phyloP scores from a whole-genome alignment of 2,113 vertebrate genomes.

The Reinhardtius hippoglossoides region DNA sequence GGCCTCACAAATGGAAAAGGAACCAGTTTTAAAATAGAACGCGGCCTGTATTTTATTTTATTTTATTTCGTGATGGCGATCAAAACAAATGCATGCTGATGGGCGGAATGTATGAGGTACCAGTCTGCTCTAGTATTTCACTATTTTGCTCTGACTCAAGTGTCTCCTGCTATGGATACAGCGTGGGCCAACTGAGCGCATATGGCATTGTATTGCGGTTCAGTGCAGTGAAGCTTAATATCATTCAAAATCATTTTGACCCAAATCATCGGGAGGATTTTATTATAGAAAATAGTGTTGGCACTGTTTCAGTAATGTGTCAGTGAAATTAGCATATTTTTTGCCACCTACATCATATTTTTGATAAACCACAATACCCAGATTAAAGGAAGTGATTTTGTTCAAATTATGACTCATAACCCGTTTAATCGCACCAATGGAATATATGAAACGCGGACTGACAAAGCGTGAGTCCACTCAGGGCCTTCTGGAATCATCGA shows the following conservation, averaged over 20 bases:
- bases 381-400: neutral
- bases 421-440: too few relatives aligned
- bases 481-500: neutral
- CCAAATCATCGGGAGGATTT: neutral
- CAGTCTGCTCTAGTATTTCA: conserved; percentile 54
- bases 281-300: neutral
- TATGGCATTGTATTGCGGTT: conserved; percentile 33
- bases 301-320: neutral
- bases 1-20: conserved; percentile 69
- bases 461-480: too few relatives aligned
- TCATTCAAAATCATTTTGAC: neutral
- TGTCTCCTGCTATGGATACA: conserved; percentile 59
- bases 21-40: conserved; percentile 59
- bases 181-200: conserved; percentile 40
- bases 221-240: conserved; percentile 1
- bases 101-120: conserved; percentile 63
- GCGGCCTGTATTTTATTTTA: conserved; percentile 51
- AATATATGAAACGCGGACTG: too few relatives aligned
- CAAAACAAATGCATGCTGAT: conserved; percentile 63
- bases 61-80: conserved; percentile 59
- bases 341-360: neutral
- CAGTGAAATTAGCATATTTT: neutral
- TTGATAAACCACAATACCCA: neutral
- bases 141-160: conserved; percentile 51
- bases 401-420: too few relatives aligned